phyloP scores from a whole-genome alignment of 2,797 vertebrate species.

The Gallinago nigripennis region DNA sequence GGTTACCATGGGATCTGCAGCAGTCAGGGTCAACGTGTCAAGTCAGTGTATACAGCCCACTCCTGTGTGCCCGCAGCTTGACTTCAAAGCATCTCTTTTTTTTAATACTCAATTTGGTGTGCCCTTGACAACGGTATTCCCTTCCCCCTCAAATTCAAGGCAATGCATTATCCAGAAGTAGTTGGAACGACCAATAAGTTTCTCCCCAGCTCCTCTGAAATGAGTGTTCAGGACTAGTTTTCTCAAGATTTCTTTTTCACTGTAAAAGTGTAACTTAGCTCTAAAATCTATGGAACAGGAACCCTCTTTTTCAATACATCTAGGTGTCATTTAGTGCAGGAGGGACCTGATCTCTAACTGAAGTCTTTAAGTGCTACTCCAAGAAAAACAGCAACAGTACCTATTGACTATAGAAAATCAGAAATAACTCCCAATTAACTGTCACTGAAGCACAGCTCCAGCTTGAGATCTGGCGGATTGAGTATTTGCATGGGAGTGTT shows the following conservation, averaged over 20 bases:
- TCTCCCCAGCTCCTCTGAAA: not conserved
- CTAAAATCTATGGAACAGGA: not conserved
- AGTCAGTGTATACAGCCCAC: not conserved
- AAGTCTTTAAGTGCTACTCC: not conserved
- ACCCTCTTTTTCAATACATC: not conserved
- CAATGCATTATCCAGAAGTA: not conserved
- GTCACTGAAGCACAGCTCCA: not conserved
- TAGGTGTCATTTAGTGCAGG: not conserved
- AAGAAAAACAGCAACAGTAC: not conserved
- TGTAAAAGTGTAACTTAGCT: not conserved
- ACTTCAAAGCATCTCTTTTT: not conserved
- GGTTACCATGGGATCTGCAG: not conserved
- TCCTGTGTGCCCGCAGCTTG: not conserved
- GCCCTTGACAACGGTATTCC: not conserved
- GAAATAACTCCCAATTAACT: constrained; percentile 4
- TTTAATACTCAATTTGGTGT: not conserved
- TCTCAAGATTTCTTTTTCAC: not conserved
- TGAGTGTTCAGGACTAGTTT: not conserved
- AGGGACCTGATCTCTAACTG: not conserved
- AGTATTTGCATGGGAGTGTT: not conserved
- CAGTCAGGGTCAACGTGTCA: not conserved
- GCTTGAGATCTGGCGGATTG: not conserved
- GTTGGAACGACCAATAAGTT: not conserved
- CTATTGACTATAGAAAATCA: not conserved
- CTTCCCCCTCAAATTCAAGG: not conserved